Evolutionary conservation across 2,113 vertebrate genomes (phyloP).

Genomic region (Elgaria multicarinata): DNA sequence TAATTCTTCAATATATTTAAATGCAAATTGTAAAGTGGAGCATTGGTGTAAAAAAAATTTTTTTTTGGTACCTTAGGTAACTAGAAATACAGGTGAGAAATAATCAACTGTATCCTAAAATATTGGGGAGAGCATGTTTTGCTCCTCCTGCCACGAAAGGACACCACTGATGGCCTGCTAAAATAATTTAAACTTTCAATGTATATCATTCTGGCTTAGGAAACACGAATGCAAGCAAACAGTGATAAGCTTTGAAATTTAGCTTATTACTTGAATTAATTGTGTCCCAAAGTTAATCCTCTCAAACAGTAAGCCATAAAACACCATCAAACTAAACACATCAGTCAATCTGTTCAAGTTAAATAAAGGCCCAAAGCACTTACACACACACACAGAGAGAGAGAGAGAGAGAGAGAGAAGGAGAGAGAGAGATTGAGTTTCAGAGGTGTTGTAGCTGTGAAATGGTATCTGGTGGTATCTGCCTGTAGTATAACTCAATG

Average conservation of each 20-base stretch:
- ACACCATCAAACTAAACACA: conserved; percentile 53
- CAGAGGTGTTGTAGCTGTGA: conserved; percentile 62
- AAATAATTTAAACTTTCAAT: background rate
- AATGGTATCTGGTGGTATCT: conserved; percentile 58
- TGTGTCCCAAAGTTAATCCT: conserved; percentile 38
- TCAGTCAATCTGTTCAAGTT: conserved; percentile 48
- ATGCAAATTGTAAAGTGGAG: background rate
- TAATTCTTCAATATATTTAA: background rate
- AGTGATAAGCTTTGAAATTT: conserved; percentile 44
- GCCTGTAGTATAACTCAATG: conserved; percentile 53
- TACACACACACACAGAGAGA: conserved; percentile 47
- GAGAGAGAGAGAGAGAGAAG: too few species aligned
- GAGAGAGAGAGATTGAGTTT: too few species aligned
- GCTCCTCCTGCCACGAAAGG: too few species aligned
- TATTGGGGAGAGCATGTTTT: background rate
- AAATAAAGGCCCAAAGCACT: conserved; percentile 2
- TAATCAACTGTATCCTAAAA: background rate
- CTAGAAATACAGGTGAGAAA: background rate
- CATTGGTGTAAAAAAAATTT: too few species aligned
- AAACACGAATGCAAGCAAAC: conserved; percentile 43
- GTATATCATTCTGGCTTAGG: conserved; percentile 5
- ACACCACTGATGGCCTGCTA: background rate
- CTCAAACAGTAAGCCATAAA: conserved; percentile 37
- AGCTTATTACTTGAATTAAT: conserved; percentile 42
- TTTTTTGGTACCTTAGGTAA: background rate